phyloP scores from a whole-genome alignment of 2,113 vertebrate genomes.

The Ictalurus punctatus region DNA sequence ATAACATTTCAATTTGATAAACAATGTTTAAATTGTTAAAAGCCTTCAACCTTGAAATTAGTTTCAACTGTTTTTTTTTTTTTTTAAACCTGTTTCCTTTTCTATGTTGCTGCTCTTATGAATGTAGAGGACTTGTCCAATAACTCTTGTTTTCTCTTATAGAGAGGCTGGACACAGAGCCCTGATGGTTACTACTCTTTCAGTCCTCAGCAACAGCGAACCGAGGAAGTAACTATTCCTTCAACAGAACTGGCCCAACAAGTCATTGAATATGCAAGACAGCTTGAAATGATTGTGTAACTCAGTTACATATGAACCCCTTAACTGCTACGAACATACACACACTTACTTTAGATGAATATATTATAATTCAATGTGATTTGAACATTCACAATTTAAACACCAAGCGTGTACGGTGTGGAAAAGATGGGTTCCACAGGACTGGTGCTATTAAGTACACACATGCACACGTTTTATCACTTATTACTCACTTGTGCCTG shows the following conservation, averaged over 20 bases:
- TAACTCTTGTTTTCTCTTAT: not conserved
- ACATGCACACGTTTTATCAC: slow-evolving; percentile 7
- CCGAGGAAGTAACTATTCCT: slow-evolving; percentile 87
- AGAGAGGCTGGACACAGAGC: slow-evolving; percentile 88
- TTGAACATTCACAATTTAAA: not conserved
- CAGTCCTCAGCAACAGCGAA: slow-evolving; percentile 85
- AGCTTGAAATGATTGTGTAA: slow-evolving; percentile 95
- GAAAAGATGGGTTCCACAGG: not conserved
- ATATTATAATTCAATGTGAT: not conserved
- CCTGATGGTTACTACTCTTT: slow-evolving; percentile 85
- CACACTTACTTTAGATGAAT: not conserved
- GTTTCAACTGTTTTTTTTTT: not conserved
- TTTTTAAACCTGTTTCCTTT: not conserved
- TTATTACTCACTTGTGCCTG: slow-evolving; percentile 40
- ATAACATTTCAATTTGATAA: too few relatives aligned
- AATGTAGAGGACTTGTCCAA: not conserved
- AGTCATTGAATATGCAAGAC: slow-evolving; percentile 91
- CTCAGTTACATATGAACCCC: slow-evolving; percentile 48
- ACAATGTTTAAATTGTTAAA: not conserved
- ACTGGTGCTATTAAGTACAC: not conserved
- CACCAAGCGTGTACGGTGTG: not conserved
- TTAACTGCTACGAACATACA: not conserved
- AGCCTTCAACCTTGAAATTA: not conserved
- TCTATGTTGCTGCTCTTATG: not conserved
- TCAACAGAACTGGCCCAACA: slow-evolving; percentile 89